phyloP scores from a whole-genome alignment of 2,113 vertebrate species.

The Apistogramma diplotaenia region DNA sequence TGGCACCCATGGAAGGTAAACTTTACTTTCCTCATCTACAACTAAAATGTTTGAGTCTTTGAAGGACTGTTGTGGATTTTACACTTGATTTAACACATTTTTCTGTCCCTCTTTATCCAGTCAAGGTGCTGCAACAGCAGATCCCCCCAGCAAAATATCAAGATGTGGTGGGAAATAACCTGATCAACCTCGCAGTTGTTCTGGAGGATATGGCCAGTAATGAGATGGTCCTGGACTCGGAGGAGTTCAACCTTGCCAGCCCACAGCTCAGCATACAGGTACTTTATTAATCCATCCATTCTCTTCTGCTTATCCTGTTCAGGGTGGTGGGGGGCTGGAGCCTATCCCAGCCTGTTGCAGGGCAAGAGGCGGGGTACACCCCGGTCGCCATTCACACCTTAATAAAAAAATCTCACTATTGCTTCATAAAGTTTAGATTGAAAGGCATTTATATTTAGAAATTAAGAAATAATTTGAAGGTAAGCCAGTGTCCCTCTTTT shows the following conservation, averaged over 20 bases:
- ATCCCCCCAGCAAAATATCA: constrained; percentile 62
- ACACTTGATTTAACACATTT: neutral
- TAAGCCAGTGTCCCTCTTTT: neutral
- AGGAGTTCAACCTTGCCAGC: constrained; percentile 74
- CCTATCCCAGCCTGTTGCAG: no score
- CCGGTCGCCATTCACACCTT: no score
- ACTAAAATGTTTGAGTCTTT: neutral
- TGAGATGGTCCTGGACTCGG: constrained; percentile 58
- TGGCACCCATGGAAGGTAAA: constrained; percentile 70
- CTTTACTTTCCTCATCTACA: neutral
- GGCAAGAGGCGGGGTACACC: no score
- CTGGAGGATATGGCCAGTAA: constrained; percentile 62
- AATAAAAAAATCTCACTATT: neutral
- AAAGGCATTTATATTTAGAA: neutral
- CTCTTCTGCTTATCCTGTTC: no score
- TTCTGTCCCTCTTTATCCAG: constrained; percentile 41
- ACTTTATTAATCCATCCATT: no score
- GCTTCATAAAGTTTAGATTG: neutral
- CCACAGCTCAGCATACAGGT: constrained; percentile 70
- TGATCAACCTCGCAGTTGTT: constrained; percentile 78
- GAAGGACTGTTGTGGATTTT: neutral
- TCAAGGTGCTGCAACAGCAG: constrained; percentile 51
- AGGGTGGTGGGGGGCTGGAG: no score
- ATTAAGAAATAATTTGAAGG: no score
- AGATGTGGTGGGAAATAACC: constrained; percentile 47